phyloP scores from a whole-genome alignment of 1,140 invertebrate genomes.

The Nasonia longicornis region DNA sequence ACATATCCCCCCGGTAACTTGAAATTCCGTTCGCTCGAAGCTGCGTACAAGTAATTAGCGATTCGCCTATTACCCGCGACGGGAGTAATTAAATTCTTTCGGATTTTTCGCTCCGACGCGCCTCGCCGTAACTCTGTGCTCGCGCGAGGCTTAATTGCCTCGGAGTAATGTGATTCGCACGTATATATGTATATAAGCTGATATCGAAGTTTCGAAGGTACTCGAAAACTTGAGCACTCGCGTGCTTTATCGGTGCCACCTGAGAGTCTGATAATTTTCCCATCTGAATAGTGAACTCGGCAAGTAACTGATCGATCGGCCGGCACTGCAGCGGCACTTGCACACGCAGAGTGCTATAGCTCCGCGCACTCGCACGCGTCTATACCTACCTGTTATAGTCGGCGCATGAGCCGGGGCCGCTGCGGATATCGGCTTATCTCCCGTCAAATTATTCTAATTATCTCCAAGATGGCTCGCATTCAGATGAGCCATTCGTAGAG shows the following conservation, averaged over 20 bases:
- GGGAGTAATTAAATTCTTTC: neutral
- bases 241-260: slow-evolving; percentile 19
- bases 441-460: slow-evolving; percentile 17
- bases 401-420: neutral
- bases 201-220: slow-evolving; percentile 7
- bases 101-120: neutral
- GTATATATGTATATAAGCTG: neutral
- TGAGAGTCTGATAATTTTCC: slow-evolving; percentile 31
- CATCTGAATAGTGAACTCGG: slow-evolving; percentile 28
- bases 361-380: neutral
- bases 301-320: slow-evolving; percentile 25
- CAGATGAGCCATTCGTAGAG: neutral
- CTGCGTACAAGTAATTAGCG: neutral
- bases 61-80: neutral
- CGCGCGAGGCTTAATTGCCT: neutral
- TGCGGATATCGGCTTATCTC: neutral
- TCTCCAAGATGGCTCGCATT: neutral
- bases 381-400: neutral
- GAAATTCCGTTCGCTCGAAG: neutral
- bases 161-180: neutral
- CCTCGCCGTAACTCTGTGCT: no score
- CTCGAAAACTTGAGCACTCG: slow-evolving; percentile 12
- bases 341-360: no score
- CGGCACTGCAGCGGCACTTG: neutral
- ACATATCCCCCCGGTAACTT: neutral